These are phyloP conservation scores for Aptenodytes patagonicus DNA, from an alignment of 2,113 vertebrate genomes.

Conservation along the genomic window DNA sequence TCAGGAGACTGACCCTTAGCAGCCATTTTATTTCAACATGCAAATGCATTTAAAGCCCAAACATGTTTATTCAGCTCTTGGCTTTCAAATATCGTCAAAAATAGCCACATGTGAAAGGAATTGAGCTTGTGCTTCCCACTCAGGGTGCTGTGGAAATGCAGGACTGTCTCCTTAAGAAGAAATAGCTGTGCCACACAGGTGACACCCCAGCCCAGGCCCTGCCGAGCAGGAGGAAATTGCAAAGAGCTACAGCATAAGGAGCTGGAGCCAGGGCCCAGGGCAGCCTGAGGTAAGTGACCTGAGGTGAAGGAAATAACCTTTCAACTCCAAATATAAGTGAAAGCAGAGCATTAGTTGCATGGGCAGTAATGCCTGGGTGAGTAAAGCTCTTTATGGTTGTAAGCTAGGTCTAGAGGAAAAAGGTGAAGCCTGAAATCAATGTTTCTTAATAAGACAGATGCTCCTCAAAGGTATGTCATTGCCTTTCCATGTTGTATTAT, in stretches of 20 bases:
- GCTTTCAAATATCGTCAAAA: neutral
- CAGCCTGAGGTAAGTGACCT: rapidly evolving
- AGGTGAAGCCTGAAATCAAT: neutral
- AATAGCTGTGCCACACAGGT: neutral
- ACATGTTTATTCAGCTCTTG: neutral
- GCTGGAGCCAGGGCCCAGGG: rapidly evolving
- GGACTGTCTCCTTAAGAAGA: neutral
- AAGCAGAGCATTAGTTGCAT: neutral
- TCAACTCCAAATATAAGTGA: neutral
- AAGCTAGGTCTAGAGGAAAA: neutral
- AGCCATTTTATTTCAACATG: neutral
- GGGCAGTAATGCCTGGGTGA: neutral
- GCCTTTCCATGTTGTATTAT: neutral
- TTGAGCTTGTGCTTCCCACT: neutral
- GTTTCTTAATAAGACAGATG: neutral
- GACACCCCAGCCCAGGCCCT: neutral
- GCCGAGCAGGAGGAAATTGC: neutral
- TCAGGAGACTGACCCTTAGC: neutral
- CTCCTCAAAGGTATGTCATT: neutral
- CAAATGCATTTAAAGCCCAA: neutral
- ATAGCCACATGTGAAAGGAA: neutral
- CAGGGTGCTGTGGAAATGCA: neutral
- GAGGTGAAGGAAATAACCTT: neutral
- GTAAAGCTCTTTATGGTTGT: neutral
- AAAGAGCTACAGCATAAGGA: neutral